A percentile compares a stretch with the other conserved stretches of the same genome.
phyloP scores from a whole-genome alignment of 1,140 invertebrate species.

The Tetramorium parvispinum region DNA sequence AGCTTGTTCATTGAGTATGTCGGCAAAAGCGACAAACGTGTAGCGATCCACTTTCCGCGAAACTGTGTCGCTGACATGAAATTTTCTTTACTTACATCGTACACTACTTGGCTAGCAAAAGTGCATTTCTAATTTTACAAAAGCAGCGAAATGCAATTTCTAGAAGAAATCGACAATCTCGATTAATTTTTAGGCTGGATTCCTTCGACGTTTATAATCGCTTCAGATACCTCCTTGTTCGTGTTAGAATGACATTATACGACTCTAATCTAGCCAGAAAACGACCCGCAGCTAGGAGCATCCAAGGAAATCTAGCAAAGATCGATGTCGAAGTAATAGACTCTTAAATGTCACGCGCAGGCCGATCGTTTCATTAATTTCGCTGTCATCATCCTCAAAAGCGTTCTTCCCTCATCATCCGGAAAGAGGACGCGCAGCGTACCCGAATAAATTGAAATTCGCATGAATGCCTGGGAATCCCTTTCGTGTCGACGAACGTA shows the following conservation, averaged over 20 bases:
- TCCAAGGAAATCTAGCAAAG: slow-evolving; percentile 57
- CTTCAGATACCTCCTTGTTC: background rate
- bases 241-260: background rate
- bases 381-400: slow-evolving; percentile 22
- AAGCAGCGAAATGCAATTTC: background rate
- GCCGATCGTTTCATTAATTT: slow-evolving; percentile 45
- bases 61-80: background rate
- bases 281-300: background rate
- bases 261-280: background rate
- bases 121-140: background rate
- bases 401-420: background rate
- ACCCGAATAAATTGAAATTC: slow-evolving; percentile 62
- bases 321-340: slow-evolving; percentile 21
- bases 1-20: slow-evolving; percentile 17
- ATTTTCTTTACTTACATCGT: background rate
- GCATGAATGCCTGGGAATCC: slow-evolving; percentile 20
- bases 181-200: background rate
- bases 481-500: slow-evolving; percentile 20
- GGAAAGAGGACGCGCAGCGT: background rate
- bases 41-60: slow-evolving; percentile 17
- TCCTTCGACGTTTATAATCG: background rate
- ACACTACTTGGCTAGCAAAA: background rate
- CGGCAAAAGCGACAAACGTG: background rate
- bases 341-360: slow-evolving; percentile 35
- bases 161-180: no score